These are phyloP conservation scores for Ennomos fuscantarius DNA, from an alignment of 2,888 invertebrate genomes.

Conservation along the genomic window DNA sequence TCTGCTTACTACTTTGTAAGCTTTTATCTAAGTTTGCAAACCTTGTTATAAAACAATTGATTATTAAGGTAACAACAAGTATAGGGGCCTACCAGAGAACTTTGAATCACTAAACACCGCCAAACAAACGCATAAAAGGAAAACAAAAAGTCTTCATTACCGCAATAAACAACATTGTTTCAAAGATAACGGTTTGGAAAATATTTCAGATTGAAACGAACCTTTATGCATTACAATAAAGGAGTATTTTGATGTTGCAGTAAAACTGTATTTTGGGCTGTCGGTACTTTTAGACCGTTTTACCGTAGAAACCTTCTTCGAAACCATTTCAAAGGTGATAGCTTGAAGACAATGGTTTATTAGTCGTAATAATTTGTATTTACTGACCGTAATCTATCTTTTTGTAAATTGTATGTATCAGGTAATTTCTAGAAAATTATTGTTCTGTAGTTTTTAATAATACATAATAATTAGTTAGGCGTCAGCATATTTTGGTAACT, in stretches of 20 bases:
- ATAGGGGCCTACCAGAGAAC: neutral
- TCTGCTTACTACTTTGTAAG: too few species aligned
- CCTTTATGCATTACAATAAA: neutral
- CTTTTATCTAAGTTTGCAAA: too few species aligned
- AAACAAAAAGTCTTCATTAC: constrained; percentile 53
- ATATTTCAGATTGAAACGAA: constrained; percentile 2
- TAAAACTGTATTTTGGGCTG: neutral
- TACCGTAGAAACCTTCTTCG: constrained; percentile 24
- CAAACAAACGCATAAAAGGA: constrained; percentile 42
- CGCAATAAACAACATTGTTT: constrained; percentile 59
- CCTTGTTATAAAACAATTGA: too few species aligned
- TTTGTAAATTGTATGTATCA: constrained; percentile 5
- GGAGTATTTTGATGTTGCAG: neutral
- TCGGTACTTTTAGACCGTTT: constrained; percentile 5
- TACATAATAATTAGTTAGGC: too few species aligned
- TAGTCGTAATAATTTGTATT: constrained; percentile 11
- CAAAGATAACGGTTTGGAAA: constrained; percentile 45
- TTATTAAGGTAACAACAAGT: neutral
- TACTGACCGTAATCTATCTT: constrained; percentile 11
- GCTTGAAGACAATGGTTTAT: constrained; percentile 31
- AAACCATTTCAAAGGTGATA: constrained; percentile 20
- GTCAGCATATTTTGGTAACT: too few species aligned
- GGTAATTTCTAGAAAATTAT: too few species aligned
- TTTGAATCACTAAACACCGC: constrained; percentile 32
- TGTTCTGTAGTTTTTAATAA: too few species aligned